Conservation (phyloP, 1,140 invertebrate species). For the Planococcus citri region DNA sequence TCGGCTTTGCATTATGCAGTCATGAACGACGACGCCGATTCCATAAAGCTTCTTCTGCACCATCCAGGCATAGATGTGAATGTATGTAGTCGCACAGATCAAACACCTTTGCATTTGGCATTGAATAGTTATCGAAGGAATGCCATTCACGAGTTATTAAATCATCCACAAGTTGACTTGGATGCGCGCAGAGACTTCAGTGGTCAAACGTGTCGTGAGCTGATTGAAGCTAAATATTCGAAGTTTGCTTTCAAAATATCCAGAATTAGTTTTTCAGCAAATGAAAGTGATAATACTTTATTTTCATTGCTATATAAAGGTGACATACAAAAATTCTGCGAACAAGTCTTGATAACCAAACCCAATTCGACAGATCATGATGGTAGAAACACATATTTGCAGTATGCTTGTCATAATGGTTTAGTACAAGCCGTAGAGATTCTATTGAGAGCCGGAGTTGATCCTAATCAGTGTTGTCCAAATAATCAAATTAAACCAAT, state of each 20-base stretch:
- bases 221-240: conserved; percentile 45
- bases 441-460: conserved; percentile 41
- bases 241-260: conserved; percentile 34
- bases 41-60: conserved; percentile 36
- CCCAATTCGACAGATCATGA: conserved; percentile 23
- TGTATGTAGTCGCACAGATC: conserved; percentile 28
- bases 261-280: conserved; percentile 32
- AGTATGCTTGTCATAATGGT: conserved; percentile 46
- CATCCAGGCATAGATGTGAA: conserved; percentile 47
- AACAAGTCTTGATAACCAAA: neutral
- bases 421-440: conserved; percentile 40
- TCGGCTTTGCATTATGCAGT: no score
- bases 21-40: no score
- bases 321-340: conserved; percentile 24
- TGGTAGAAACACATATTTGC: conserved; percentile 40
- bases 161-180: conserved; percentile 40
- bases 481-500: conserved; percentile 34
- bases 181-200: conserved; percentile 43
- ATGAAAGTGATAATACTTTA: conserved; percentile 29
- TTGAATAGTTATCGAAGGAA: conserved; percentile 28
- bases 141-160: conserved; percentile 37
- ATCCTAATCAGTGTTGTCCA: conserved; percentile 35
- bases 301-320: conserved; percentile 26
- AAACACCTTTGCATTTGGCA: no score
- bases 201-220: conserved; percentile 40